These are phyloP conservation scores for Drosophila atripex DNA, from an alignment of 2,888 invertebrate species.

Conservation along the genomic window DNA sequence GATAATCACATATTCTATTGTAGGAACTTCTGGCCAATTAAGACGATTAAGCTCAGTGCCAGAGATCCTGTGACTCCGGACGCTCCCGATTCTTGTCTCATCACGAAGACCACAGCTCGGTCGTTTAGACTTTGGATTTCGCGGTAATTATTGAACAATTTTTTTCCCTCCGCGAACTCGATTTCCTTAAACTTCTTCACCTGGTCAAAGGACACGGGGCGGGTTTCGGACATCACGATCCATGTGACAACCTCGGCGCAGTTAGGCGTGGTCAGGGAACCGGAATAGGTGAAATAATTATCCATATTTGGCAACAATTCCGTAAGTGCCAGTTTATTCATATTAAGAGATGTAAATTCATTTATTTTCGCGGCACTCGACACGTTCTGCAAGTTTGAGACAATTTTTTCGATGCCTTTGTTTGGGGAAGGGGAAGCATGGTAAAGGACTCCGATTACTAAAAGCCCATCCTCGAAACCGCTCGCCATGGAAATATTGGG, in stretches of 20 bases:
- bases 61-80: conserved; percentile 31
- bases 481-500: conserved; percentile 85
- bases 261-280: conserved; percentile 90
- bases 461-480: conserved; percentile 85
- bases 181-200: conserved; percentile 84
- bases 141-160: conserved; percentile 84
- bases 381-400: conserved; percentile 73
- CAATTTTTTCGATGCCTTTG: conserved; percentile 75
- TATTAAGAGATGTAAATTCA: conserved; percentile 61
- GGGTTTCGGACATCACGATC: conserved; percentile 87
- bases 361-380: conserved; percentile 71
- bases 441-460: conserved; percentile 87
- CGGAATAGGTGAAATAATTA: conserved; percentile 87
- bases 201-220: conserved; percentile 85
- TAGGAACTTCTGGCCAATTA: conserved; percentile 53
- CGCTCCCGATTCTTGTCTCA: conserved; percentile 33
- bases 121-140: conserved; percentile 74
- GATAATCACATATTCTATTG: conserved; percentile 26
- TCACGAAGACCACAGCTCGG: conserved; percentile 77
- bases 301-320: conserved; percentile 85
- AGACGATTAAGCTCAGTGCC: conserved; percentile 40
- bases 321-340: conserved; percentile 65
- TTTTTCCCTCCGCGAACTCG: conserved; percentile 79
- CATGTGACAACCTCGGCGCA: conserved; percentile 91
- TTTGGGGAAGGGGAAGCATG: conserved; percentile 84